A percentile compares a stretch with the other conserved stretches of the same genome.
Conservation (phyloP, 37 sponge, comb jelly and placozoan genomes). For the Diacarnus erythraeanus region DNA sequence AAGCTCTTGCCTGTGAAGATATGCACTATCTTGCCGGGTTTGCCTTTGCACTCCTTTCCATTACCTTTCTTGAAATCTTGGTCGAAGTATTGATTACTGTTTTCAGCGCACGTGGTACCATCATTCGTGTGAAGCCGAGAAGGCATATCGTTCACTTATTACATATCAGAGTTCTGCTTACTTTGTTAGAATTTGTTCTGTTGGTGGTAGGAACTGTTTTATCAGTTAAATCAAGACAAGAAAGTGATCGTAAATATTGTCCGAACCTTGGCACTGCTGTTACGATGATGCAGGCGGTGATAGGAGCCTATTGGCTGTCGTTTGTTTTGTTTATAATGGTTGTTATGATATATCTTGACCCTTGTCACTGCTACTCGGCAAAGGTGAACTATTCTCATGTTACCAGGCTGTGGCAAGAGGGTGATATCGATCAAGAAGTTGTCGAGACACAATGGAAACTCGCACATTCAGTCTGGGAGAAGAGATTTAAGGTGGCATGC, state of each 20-base stretch:
- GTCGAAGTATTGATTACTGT: constrained; percentile 34
- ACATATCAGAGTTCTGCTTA: constrained; percentile 49
- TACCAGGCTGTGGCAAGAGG: background rate
- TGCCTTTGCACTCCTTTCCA: constrained; percentile 23
- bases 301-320: constrained; percentile 47
- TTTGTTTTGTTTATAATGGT: constrained; percentile 38
- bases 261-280: constrained; percentile 24
- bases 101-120: constrained; percentile 70
- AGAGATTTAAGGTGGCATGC: constrained; percentile 36
- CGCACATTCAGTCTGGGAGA: constrained; percentile 63
- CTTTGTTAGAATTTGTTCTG: constrained; percentile 43
- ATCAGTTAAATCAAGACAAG: constrained; percentile 27
- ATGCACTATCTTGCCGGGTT: constrained; percentile 37
- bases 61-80: constrained; percentile 24
- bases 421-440: constrained; percentile 5
- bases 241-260: constrained; percentile 18
- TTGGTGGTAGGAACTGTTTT: constrained; percentile 57
- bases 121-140: constrained; percentile 45
- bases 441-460: constrained; percentile 28
- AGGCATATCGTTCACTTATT: constrained; percentile 48
- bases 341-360: constrained; percentile 69
- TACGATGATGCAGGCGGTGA: constrained; percentile 18
- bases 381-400: constrained; percentile 28
- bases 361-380: constrained; percentile 68
- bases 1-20: constrained; percentile 36